These are phyloP conservation scores for Pediacus dermestoides DNA, from an alignment of 2,888 invertebrate genomes.

Conservation along the genomic window DNA sequence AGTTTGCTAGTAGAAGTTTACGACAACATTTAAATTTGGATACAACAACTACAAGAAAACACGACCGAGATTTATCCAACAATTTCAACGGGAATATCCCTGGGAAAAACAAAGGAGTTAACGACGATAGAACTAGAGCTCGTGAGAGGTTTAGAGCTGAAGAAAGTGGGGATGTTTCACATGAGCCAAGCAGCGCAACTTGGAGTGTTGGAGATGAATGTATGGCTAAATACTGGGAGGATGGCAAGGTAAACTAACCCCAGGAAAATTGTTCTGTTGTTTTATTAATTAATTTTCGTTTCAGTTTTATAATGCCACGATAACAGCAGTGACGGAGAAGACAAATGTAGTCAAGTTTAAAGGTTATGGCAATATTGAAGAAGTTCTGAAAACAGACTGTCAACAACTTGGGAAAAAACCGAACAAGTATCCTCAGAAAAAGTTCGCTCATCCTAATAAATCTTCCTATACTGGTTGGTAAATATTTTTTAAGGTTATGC, in stretches of 20 bases:
- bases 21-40: constrained; percentile 44
- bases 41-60: constrained; percentile 15
- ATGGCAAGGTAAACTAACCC: constrained; percentile 66
- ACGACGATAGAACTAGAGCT: constrained; percentile 17
- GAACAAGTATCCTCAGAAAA: constrained; percentile 18
- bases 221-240: constrained; percentile 91
- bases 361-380: constrained; percentile 87
- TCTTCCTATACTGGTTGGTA: neutral
- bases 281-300: constrained; percentile 30
- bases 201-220: constrained; percentile 82
- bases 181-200: too few species aligned
- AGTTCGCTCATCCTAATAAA: constrained; percentile 23
- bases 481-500: constrained; percentile 10
- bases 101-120: constrained; percentile 12
- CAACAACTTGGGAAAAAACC: constrained; percentile 55
- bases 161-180: neutral
- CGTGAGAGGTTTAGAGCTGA: neutral
- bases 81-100: constrained; percentile 7
- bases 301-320: constrained; percentile 79
- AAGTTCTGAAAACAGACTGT: constrained; percentile 79
- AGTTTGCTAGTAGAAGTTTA: constrained; percentile 45
- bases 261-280: constrained; percentile 14
- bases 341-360: constrained; percentile 84
- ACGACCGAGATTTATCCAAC: too few species aligned
- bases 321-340: constrained; percentile 75